Evolutionary conservation across 2,888 invertebrate species (phyloP).

Genomic region (Acheta domesticus): DNA sequence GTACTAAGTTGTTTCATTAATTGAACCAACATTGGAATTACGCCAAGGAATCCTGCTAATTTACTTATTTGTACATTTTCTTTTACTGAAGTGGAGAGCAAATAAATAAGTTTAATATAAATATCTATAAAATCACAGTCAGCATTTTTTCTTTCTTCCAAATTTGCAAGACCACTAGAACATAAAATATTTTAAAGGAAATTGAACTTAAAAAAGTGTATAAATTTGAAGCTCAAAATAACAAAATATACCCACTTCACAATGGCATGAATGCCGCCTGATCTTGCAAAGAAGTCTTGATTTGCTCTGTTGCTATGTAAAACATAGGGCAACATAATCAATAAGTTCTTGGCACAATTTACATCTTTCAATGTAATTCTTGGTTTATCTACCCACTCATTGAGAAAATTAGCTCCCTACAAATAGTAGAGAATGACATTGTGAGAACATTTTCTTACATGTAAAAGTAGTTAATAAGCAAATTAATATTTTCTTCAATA

Average conservation of each 20-base stretch:
- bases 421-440: neutral
- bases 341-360: neutral
- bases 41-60: neutral
- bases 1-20: neutral
- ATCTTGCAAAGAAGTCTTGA: neutral
- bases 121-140: neutral
- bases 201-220: neutral
- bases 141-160: neutral
- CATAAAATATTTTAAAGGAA: neutral
- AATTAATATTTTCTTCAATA: neutral
- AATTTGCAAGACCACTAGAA: neutral
- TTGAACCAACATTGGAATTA: neutral
- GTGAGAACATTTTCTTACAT: neutral
- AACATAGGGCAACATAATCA: neutral
- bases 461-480: neutral
- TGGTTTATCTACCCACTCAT: neutral
- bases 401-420: neutral
- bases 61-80: neutral
- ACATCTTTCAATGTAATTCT: neutral
- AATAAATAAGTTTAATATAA: neutral
- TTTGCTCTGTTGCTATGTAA: neutral
- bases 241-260: neutral
- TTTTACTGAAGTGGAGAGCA: neutral
- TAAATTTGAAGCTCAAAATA: neutral
- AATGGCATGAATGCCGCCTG: neutral